Evolutionary conservation across 1,140 invertebrate species (phyloP).

Genomic region (Ceratosolen fusciceps): DNA sequence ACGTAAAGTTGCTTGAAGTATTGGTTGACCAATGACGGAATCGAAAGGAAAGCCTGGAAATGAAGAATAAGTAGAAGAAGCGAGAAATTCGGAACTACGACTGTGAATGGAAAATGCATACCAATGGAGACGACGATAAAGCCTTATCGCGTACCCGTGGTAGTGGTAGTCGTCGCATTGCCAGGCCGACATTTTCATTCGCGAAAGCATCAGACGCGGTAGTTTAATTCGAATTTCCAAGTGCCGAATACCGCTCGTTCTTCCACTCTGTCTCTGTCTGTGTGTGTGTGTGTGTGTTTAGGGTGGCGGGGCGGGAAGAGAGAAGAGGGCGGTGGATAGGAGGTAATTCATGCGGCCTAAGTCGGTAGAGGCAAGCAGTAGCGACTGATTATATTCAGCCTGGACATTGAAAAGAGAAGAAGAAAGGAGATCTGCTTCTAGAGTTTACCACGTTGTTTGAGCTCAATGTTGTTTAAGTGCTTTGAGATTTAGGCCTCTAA

Average conservation of each 20-base stretch:
- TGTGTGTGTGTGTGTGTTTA: too few species aligned
- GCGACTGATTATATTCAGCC: background rate
- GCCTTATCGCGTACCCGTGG: too few species aligned
- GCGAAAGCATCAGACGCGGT: background rate
- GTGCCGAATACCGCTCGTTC: background rate
- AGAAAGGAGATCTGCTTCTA: background rate
- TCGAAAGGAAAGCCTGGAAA: too few species aligned
- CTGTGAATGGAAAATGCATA: too few species aligned
- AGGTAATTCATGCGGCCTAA: background rate
- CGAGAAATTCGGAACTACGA: too few species aligned
- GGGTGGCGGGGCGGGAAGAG: too few species aligned
- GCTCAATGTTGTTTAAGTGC: background rate
- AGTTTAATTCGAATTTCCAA: conserved; percentile 2
- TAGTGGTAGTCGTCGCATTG: too few species aligned
- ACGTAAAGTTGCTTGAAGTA: too few species aligned
- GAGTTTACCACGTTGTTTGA: background rate
- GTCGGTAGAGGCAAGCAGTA: background rate
- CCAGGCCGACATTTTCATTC: background rate
- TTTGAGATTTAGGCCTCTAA: background rate
- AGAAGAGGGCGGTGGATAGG: background rate
- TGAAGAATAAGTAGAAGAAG: too few species aligned
- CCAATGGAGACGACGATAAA: too few species aligned
- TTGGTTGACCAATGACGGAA: too few species aligned
- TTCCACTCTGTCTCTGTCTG: background rate
- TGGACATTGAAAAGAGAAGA: background rate